Evolutionary conservation across 2,888 invertebrate species (phyloP).

Genomic region (Bruchidius siliquastri): DNA sequence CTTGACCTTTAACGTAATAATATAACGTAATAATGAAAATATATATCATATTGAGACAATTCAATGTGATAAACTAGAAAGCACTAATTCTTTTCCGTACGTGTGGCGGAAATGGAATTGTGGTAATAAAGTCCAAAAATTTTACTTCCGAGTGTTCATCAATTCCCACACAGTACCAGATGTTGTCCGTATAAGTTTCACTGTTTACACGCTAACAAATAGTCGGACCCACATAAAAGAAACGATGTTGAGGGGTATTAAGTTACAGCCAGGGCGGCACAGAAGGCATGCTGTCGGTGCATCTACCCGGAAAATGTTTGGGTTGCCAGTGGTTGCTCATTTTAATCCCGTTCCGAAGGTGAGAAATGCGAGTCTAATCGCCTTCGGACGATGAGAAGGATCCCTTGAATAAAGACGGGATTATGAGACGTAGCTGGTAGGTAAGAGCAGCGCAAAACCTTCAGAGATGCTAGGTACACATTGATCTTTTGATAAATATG

Average conservation of each 20-base stretch:
- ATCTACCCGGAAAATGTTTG: slow-evolving; percentile 18
- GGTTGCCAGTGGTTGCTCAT: slow-evolving; percentile 22
- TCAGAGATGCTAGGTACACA: not conserved
- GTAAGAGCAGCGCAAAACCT: not conserved
- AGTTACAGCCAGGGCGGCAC: not conserved
- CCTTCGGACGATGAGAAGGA: not conserved
- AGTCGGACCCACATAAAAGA: not conserved
- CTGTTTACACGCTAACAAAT: not conserved
- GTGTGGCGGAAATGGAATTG: not conserved
- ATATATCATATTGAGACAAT: no score
- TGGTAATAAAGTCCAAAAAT: not conserved
- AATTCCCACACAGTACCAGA: not conserved
- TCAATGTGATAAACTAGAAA: not conserved
- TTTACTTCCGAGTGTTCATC: not conserved
- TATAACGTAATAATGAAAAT: no score
- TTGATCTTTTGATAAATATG: no score
- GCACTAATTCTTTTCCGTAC: not conserved
- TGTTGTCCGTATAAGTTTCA: not conserved
- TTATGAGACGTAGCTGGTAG: not conserved
- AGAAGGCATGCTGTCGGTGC: not conserved
- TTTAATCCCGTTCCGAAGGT: slow-evolving; percentile 32
- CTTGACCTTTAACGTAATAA: no score
- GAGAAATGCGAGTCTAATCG: slow-evolving; percentile 23
- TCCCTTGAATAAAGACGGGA: not conserved
- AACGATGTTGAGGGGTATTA: not conserved